phyloP scores from a whole-genome alignment of 1,140 invertebrate genomes.

The Homarus americanus region DNA sequence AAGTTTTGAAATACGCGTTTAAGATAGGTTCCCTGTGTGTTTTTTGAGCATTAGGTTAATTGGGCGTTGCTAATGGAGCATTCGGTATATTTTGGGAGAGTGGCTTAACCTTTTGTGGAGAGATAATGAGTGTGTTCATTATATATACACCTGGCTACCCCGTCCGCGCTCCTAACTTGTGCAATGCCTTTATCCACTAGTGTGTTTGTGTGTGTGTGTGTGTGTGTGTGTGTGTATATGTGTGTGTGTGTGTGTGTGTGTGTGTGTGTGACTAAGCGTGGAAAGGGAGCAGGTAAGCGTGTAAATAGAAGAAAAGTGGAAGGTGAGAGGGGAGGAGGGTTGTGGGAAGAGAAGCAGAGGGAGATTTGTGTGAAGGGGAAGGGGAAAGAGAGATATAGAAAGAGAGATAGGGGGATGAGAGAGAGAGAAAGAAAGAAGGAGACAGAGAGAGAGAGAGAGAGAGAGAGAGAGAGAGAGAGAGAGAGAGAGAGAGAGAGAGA shows the following conservation, averaged over 20 bases:
- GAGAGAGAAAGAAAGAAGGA: neutral
- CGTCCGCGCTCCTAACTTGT: neutral
- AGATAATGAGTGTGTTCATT: conserved; percentile 7
- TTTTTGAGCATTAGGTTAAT: conserved; percentile 55
- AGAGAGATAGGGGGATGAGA: neutral
- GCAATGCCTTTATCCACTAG: too few relatives aligned
- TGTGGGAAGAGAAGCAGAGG: neutral
- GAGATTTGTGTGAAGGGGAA: neutral
- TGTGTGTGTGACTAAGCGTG: neutral
- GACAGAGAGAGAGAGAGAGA: neutral
- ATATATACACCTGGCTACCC: neutral
- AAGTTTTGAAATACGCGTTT: conserved; percentile 59
- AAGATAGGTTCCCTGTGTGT: conserved; percentile 33
- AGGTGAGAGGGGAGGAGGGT: conserved; percentile 1
- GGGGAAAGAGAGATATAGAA: neutral
- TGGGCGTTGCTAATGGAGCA: conserved; percentile 50
- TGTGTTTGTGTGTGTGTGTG: too few relatives aligned
- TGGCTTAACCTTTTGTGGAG: conserved; percentile 47
- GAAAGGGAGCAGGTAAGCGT: neutral
- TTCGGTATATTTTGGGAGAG: conserved; percentile 39
- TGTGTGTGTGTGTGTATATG: neutral
- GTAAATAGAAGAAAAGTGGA: conserved; percentile 7
- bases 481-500: neutral
- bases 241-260: neutral
- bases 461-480: neutral